These are phyloP conservation scores for Gopherus flavomarginatus DNA, from an alignment of 2,113 vertebrate species.

Conservation along the genomic window DNA sequence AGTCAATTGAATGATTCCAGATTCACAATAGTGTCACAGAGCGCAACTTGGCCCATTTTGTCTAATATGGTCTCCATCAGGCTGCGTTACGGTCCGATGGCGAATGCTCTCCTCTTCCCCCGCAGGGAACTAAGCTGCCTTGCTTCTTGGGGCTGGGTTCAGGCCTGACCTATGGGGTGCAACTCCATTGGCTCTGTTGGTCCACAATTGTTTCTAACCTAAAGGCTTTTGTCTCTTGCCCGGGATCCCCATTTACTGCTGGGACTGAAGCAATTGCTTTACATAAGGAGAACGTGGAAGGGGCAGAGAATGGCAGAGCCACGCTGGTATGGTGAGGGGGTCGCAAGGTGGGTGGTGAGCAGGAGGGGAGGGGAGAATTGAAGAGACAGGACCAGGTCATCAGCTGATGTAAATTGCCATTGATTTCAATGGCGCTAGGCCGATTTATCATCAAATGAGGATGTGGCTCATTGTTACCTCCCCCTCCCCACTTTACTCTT, in stretches of 20 bases:
- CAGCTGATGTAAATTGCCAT: background rate
- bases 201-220: background rate
- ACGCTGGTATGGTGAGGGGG: background rate
- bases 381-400: background rate
- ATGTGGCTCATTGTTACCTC: background rate
- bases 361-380: background rate
- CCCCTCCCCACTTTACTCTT: background rate
- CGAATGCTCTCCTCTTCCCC: background rate
- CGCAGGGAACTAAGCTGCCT: background rate
- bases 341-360: background rate
- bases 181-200: background rate
- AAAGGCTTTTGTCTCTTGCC: background rate
- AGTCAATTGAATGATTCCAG: conserved; percentile 23
- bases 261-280: background rate
- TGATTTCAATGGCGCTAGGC: background rate
- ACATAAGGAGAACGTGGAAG: background rate
- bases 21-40: conserved; percentile 11
- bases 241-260: background rate
- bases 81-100: background rate
- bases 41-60: background rate
- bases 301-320: background rate
- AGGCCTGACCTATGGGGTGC: background rate
- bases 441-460: background rate
- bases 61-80: background rate
- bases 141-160: background rate